These are phyloP conservation scores for Chrysolina americana DNA, from an alignment of 2,888 invertebrate species.

Conservation along the genomic window DNA sequence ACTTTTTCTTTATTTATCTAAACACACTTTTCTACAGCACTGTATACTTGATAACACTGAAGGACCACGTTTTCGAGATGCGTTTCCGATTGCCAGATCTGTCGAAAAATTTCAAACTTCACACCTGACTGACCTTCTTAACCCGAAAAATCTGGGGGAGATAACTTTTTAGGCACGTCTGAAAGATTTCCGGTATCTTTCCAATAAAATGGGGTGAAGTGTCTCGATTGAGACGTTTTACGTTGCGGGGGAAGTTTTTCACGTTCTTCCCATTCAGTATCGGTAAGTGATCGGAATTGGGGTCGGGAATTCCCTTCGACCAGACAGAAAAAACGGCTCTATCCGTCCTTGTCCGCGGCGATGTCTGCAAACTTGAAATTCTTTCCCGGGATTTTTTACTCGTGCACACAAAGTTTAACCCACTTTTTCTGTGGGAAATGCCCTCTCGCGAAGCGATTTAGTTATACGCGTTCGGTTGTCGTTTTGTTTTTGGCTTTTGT, in stretches of 20 bases:
- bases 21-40: background rate
- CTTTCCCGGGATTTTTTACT: slow-evolving; percentile 49
- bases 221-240: slow-evolving; percentile 55
- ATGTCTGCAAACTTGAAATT: slow-evolving; percentile 54
- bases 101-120: slow-evolving; percentile 20
- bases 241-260: slow-evolving; percentile 54
- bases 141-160: slow-evolving; percentile 49
- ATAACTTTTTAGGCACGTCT: slow-evolving; percentile 50
- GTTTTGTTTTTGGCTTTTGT: slow-evolving; percentile 30
- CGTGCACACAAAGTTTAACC: slow-evolving; percentile 50
- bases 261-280: slow-evolving; percentile 55
- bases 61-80: background rate
- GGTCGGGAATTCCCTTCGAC: slow-evolving; percentile 51
- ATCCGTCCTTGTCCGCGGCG: slow-evolving; percentile 40
- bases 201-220: slow-evolving; percentile 56
- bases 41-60: background rate
- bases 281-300: slow-evolving; percentile 58
- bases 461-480: slow-evolving; percentile 31
- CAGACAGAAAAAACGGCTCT: slow-evolving; percentile 47
- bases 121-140: slow-evolving; percentile 53
- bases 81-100: slow-evolving; percentile 1
- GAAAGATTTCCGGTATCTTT: slow-evolving; percentile 58
- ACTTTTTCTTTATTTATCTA: too few relatives aligned
- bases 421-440: slow-evolving; percentile 54
- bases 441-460: slow-evolving; percentile 41